Base-by-base conservation (phyloP, 2,888 invertebrate species). In the Lasius platythorax region DNA sequence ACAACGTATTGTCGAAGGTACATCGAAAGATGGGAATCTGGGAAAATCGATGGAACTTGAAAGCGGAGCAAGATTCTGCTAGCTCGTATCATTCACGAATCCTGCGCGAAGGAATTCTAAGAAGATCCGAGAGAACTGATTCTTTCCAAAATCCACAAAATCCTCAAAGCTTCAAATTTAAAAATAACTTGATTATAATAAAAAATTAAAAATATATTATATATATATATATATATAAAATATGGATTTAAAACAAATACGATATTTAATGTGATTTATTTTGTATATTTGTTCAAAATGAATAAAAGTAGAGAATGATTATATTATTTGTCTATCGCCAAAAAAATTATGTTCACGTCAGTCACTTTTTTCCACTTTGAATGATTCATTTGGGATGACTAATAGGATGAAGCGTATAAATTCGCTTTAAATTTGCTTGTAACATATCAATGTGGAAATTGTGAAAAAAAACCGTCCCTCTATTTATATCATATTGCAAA, bases 21-120 rank as follows among this genome's bases (percentile, higher is more conserved):
- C 28, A 18, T 2, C 30, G 78, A 78, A 68, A 58, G 28, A 23
- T 33, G 64, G 50, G 56, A 74, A 85, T 82, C 84, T 70, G 28
- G 23, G n/a, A 78, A 75, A 85, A 87, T 85, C 85, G 84, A 88
- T 85, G 63, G 56, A 61, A 87, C 79, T 70, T 82, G 76, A 85
- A 84, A 87, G 76, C 58, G 15, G 37, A 40, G 8, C 28, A 40
- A 58, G 37, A 50, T 53, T 53, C 28, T 6, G 56, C 15, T 73
- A 56, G 73, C 11, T 70, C 61, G 30, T 33, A 79, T 74, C 46
- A 46, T 58, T 68, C 76, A n/a, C 37, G 43, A 79, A 58, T 73
- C 12, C 43, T 56, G 12, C 37, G 12, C n/a, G 23, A 33, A 37
- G 43, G 12, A 46, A 72, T 78, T 9, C n/a, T 56, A 37, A 12